These are phyloP conservation scores for Notolabrus celidotus DNA, from an alignment of 2,797 vertebrate genomes.

Conservation along the genomic window DNA sequence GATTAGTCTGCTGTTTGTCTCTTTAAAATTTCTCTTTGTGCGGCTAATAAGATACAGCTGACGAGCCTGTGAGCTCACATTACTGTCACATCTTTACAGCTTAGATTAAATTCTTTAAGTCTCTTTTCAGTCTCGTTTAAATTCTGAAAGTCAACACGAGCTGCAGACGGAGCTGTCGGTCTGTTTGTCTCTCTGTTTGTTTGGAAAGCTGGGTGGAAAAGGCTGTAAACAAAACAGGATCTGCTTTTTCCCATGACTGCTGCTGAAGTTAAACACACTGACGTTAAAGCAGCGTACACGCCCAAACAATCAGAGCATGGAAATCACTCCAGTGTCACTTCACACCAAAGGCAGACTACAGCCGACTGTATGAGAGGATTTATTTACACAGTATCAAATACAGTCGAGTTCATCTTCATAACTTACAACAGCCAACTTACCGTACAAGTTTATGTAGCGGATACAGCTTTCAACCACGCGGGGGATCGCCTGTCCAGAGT, in stretches of 20 bases:
- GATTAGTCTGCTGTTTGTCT: slow-evolving; percentile 59
- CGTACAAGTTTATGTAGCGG: slow-evolving; percentile 97
- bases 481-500: slow-evolving; percentile 96
- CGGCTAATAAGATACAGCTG: not conserved
- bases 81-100: slow-evolving; percentile 12
- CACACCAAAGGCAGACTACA: not conserved
- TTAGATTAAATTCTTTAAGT: slow-evolving; percentile 12
- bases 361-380: not conserved
- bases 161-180: slow-evolving; percentile 1
- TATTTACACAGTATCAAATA: not conserved
- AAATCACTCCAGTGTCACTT: slow-evolving; percentile 30
- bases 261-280: slow-evolving; percentile 33
- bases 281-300: slow-evolving; percentile 30
- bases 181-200: slow-evolving; percentile 3
- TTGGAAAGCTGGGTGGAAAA: slow-evolving; percentile 10
- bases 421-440: slow-evolving; percentile 80
- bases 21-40: slow-evolving; percentile 9
- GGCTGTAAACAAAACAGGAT: slow-evolving; percentile 51
- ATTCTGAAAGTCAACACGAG: slow-evolving; percentile 15
- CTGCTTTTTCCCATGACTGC: slow-evolving; percentile 55
- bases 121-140: slow-evolving; percentile 14
- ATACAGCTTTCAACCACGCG: slow-evolving; percentile 98
- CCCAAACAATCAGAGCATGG: slow-evolving; percentile 43
- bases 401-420: too few relatives aligned
- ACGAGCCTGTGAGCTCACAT: not conserved